Base-by-base conservation (phyloP, 2,888 invertebrate genomes). In the Thymelicus acteon region DNA sequence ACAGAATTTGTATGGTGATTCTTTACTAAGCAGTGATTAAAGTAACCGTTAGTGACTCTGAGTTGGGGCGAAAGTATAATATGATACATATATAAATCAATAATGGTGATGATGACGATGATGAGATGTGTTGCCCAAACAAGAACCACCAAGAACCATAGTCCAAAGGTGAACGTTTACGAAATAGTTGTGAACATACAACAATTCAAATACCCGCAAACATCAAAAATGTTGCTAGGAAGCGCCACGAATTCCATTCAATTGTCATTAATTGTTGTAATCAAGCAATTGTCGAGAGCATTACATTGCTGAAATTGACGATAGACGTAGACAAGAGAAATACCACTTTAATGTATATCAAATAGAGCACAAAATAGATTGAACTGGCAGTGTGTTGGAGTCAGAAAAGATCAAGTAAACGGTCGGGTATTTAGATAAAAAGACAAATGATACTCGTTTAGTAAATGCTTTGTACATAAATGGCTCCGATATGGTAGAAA, bases 241-340 rank as follows among this genome's bases (percentile, higher is more conserved):
- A 90, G 87, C 84, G 80, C 78, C 81, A 87, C 85, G 78, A 87
- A 92, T 93, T 90, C 92, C 90, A 74, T 81, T 84, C 91, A 93
- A 93, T 93, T 93, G 91, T 87, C 81, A 89, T 91, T 93, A 93
- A 92, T 93, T 93, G 92, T 87, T 79, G 89, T 90, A 91, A 93
- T 93, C 89, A 91, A 91, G 88, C 89, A 88, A 90, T 90, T 90
- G 91, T 85, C 81, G 80, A 80, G 84, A 82, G 88, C 83, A 89
- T 89, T 88, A 89, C 87, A 82, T 87, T 85, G 90, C 88, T 89
- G 85, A 89, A 88, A 90, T 88, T 88, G 88, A 88, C 85, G 84
- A 86, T 84, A 80, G 86, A 86, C 85, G 86, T 85, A 85, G 84
- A 82, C 78, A 72, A 72, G 15, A 52, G 44, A 64, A 74, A 81